A percentile compares a stretch with the other conserved stretches of the same genome.
These are phyloP conservation scores for Meriones unguiculatus DNA, from an alignment of 2,113 vertebrate genomes.

Conservation along the genomic window DNA sequence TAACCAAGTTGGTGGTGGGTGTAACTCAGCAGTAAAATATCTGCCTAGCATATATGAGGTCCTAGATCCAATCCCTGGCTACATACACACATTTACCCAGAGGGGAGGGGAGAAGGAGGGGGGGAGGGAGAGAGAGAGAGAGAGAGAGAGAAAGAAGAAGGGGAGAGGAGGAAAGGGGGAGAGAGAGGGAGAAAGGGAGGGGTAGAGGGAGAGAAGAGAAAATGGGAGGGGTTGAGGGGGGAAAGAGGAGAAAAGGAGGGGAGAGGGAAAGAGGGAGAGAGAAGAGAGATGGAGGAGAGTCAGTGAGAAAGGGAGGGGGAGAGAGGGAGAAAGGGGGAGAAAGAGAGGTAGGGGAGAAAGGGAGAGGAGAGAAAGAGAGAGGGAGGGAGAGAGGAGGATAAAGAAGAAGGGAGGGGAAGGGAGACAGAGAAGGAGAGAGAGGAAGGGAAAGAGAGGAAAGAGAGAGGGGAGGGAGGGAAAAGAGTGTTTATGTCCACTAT, in stretches of 20 bases:
- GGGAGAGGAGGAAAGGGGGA: no score
- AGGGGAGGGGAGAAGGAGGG: neutral
- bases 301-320: no score
- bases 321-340: no score
- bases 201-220: neutral
- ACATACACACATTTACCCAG: no score
- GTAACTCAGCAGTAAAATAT: neutral
- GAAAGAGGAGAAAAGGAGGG: no score
- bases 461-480: neutral
- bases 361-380: neutral
- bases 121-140: neutral
- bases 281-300: neutral
- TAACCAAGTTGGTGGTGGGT: neutral
- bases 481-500: neutral
- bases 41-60: neutral
- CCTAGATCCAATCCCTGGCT: neutral
- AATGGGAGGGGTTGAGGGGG: no score
- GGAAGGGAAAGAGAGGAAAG: neutral
- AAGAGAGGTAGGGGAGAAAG: neutral
- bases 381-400: neutral
- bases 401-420: no score
- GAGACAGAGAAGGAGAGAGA: no score
- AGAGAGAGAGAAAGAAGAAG: rapidly evolving
- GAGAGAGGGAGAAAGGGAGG: neutral
- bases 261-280: neutral